Percentiles rank a stretch among this genome's conserved stretches.
These are phyloP conservation scores for Plusia festucae DNA, from an alignment of 2,888 invertebrate species.

Conservation along the genomic window DNA sequence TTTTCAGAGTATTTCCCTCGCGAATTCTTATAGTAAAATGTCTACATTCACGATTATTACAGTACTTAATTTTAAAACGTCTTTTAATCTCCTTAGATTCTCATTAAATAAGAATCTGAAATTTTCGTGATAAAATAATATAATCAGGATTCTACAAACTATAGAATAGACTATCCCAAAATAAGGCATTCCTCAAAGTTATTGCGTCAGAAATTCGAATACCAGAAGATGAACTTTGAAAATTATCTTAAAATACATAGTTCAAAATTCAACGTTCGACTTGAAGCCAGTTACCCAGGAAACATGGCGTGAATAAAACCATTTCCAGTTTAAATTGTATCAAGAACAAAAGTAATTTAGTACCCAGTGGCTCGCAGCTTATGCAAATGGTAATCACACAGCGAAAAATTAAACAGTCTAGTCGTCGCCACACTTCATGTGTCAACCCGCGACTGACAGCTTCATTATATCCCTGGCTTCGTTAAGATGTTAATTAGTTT, in stretches of 20 bases:
- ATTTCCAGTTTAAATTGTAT: constrained; percentile 48
- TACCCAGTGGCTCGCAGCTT: constrained; percentile 68
- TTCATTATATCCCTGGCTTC: constrained; percentile 52
- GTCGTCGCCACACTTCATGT: constrained; percentile 47
- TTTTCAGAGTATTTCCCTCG: not conserved
- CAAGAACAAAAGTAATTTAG: constrained; percentile 66
- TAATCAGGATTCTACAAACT: not conserved
- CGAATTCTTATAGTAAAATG: not conserved
- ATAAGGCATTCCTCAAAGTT: not conserved
- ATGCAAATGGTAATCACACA: constrained; percentile 78
- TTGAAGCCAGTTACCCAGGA: not conserved
- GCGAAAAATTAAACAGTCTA: constrained; percentile 74
- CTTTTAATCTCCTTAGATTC: not conserved
- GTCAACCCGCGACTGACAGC: constrained; percentile 50
- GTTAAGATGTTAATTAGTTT: constrained; percentile 56
- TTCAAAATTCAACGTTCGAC: not conserved
- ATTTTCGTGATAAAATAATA: not conserved
- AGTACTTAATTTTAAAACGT: not conserved
- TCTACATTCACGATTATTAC: not conserved
- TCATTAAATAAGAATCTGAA: not conserved
- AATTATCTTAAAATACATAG: constrained; percentile 1
- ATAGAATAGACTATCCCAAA: not conserved
- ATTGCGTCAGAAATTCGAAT: not conserved
- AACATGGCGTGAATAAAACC: constrained; percentile 13
- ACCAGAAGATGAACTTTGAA: not conserved